A percentile compares a stretch with the other conserved stretches of the same genome.
phyloP scores from a whole-genome alignment of 2,797 vertebrate species.

The Capromys pilorides region DNA sequence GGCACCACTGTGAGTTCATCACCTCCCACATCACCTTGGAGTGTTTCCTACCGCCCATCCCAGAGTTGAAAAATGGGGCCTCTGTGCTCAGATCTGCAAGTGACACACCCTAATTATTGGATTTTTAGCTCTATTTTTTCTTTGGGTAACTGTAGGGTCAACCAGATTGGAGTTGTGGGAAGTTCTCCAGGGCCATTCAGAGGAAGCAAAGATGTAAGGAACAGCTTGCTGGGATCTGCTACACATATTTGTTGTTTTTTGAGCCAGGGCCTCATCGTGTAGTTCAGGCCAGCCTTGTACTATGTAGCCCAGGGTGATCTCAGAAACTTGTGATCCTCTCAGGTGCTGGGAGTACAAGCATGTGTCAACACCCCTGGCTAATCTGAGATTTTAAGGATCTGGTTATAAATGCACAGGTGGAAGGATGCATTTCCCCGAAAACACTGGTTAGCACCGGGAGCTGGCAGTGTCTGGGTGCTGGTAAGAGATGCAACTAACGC shows the following conservation, averaged over 20 bases:
- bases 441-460: background rate
- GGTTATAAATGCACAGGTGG: background rate
- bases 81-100: background rate
- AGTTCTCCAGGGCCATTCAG: background rate
- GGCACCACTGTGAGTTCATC: background rate
- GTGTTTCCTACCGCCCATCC: background rate
- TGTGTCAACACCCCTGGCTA: background rate
- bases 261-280: background rate
- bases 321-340: background rate
- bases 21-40: background rate
- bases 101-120: no score
- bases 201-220: background rate
- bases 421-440: background rate
- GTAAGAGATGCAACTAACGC: constrained; percentile 62
- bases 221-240: no score
- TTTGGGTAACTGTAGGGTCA: background rate
- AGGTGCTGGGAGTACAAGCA: background rate
- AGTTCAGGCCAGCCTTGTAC: background rate
- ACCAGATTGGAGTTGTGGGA: background rate
- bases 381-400: background rate
- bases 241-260: background rate
- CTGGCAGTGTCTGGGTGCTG: background rate
- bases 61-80: background rate
- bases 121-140: no score
- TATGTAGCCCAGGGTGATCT: background rate